These are phyloP conservation scores for Dolichomitus sp. DNA, from an alignment of 2,888 invertebrate species.

Conservation along the genomic window DNA sequence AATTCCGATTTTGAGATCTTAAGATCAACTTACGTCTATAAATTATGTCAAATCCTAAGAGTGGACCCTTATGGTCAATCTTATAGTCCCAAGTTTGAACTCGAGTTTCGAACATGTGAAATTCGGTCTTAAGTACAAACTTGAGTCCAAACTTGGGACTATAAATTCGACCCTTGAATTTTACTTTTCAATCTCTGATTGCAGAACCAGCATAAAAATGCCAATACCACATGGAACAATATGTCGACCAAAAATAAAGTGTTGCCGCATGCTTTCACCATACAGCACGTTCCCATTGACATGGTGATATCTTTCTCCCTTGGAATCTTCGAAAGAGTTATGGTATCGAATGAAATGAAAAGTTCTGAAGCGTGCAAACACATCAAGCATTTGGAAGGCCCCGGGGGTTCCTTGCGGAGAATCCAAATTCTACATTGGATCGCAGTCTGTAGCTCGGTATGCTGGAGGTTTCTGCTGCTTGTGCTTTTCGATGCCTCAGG, in stretches of 20 bases:
- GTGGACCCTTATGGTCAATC: neutral
- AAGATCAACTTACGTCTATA: neutral
- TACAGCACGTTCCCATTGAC: neutral
- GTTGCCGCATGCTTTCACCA: neutral
- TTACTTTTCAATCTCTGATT: neutral
- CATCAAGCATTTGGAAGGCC: conserved; percentile 50
- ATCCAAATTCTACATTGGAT: conserved; percentile 47
- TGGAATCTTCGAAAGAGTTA: conserved; percentile 46
- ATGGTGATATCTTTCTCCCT: neutral
- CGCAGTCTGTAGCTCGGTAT: conserved; percentile 16
- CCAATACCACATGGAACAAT: neutral
- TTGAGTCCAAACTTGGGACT: too few relatives aligned
- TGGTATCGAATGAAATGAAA: conserved; percentile 53
- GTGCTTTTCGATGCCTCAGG: conserved; percentile 46
- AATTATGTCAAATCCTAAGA: too few relatives aligned
- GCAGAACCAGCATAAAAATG: neutral
- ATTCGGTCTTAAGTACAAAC: too few relatives aligned
- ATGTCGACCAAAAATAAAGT: neutral
- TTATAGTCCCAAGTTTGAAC: neutral
- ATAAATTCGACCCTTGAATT: neutral
- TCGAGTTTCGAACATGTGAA: too few relatives aligned
- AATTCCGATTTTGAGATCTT: too few relatives aligned
- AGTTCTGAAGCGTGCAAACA: conserved; percentile 50
- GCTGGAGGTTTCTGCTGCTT: conserved; percentile 39
- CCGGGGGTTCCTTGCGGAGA: conserved; percentile 34